Evolutionary conservation across 2,888 invertebrate species (phyloP), one percentile per base, ranked within the genome.

Genomic region (Cosmia pyralina): DNA sequence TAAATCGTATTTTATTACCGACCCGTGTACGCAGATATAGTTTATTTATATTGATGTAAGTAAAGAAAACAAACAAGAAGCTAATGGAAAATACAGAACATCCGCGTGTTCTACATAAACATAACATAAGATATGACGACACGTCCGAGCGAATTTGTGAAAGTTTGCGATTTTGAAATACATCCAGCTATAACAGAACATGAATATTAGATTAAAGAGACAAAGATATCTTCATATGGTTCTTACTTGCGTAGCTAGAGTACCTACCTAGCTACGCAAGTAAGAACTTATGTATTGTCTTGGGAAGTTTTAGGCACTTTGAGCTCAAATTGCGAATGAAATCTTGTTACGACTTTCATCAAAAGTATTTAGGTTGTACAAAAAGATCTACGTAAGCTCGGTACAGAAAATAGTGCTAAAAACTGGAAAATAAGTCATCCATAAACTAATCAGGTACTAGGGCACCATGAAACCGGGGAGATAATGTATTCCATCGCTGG

Each of bases 1-100:
- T 73, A 71, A 59, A 59, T 72, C 44, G 77, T 67, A 83, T 77
- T 77, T 82, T 78, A 78, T 78, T 69, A 67, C 79, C 38, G 46
- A 59, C 69, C 22, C 69, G 78, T 11, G 11, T 11, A 52, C 48
- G 65, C 44, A 66, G 58, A 63, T 52, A 66, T 48, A 41, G 64
- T 68, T 72, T 82, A 78, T 78, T 60, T 68, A 69, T 62, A 70
- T 81, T 73, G 60, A 59, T 68, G 53, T 62, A 57, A 70, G 53
- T 62, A 57, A 70, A 57, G 38, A 82, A 70, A 81, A 72, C 63
- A 81, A 69, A 77, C 82, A 65, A 68, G 64, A 71, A 52, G 65
- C 57, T 41, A 69, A 70, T 66, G 66, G 67, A 41, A 64, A 67
- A 60, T 74, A 67, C 50, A 50, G 60, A 65, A 73, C 38, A 55